A percentile compares a stretch with the other conserved stretches of the same genome.
These are phyloP conservation scores for Suillia variegata DNA, from an alignment of 2,888 invertebrate species.

Conservation along the genomic window DNA sequence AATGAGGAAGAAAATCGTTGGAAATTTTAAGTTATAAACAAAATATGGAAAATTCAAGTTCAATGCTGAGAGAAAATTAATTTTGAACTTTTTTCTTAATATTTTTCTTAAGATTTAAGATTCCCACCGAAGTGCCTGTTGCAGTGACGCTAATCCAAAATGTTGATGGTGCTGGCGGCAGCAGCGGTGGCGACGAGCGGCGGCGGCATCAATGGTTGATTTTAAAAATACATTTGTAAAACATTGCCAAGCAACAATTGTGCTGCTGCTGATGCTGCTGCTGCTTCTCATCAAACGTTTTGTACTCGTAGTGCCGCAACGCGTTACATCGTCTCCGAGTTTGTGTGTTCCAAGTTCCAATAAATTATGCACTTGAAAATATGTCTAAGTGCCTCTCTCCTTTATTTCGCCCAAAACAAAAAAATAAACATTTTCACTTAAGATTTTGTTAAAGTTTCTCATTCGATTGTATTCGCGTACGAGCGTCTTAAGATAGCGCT, in stretches of 20 bases:
- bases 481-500: neutral
- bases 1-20: neutral
- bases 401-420: neutral
- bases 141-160: neutral
- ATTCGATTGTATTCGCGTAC: neutral
- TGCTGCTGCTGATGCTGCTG: too few relatives aligned
- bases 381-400: slow-evolving; percentile 18
- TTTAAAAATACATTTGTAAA: neutral
- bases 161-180: neutral
- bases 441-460: neutral
- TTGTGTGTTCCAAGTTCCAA: slow-evolving; percentile 13
- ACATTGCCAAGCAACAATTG: neutral
- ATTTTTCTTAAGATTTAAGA: neutral
- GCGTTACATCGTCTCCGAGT: too few relatives aligned
- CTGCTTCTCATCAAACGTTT: too few relatives aligned
- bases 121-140: neutral
- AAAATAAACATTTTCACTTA: too few relatives aligned
- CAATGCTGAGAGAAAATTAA: neutral
- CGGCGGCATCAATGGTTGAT: neutral
- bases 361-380: slow-evolving; percentile 27
- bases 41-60: slow-evolving; percentile 6
- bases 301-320: slow-evolving; percentile 9
- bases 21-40: neutral
- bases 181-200: neutral
- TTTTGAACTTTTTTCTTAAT: neutral